Evolutionary conservation across 2,888 invertebrate genomes (phyloP), one percentile per base, ranked within the genome.

Genomic region (Notodonta dromedarius): DNA sequence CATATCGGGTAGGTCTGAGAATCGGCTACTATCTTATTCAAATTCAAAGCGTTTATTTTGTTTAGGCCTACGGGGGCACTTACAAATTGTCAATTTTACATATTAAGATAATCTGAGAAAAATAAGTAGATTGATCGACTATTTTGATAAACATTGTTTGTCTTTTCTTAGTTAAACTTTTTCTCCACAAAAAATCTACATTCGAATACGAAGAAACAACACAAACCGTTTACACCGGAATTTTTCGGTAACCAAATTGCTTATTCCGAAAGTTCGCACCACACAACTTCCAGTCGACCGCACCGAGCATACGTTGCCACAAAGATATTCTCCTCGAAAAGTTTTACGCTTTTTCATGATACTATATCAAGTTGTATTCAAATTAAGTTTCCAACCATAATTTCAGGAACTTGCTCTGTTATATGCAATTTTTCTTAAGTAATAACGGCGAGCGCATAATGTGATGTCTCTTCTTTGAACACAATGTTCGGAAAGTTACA

Each of bases 381-480:
- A 85, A 86, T 83, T 76, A 76, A 71, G 79, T 83, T 75, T 71
- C 63, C 64, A 74, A 74, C 65, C 73, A 80, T 85, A 79, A 77
- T 79, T 85, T 77, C 72, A 55, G 60, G 73, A 86, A 84, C 67
- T 82, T 81, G 52, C 63, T 42, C 69, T 65, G 63, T 77, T 71
- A 73, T 60, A 71, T 75, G 71, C 73, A 71, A 76, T 65, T 66
- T 72, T 75, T 75, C 71, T 70, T 62, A 66, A 46, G 77, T 78
- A 72, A 79, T 74, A 70, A 67, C 70, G 62, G 56, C 68, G 55
- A 69, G 68, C 63, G 73, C 60, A 77, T 75, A 78, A 78, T 74
- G 69, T 58, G 65, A 68, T 66, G 70, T 64, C 57, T 61, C 62
- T 66, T 35, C 12, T 61, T 51, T 51, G 62, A 63, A 57, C 65